Evolutionary conservation across 2,888 invertebrate species (phyloP), one percentile per base, ranked within the genome.

Genomic region (Dexiosoma caninum): DNA sequence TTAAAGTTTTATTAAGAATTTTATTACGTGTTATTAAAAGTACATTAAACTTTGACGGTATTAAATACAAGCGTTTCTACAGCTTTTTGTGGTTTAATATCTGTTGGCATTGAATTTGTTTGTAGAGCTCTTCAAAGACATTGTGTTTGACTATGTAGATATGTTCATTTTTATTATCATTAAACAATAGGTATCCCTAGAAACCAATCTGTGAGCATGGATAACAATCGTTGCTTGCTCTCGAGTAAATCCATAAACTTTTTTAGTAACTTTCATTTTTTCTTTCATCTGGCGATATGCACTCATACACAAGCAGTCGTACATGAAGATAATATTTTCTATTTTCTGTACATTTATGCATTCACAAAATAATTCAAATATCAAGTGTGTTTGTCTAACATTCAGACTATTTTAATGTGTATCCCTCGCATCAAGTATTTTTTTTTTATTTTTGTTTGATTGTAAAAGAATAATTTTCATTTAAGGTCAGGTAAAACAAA

Each of bases 1-100:
- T 37, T 19, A 10, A 49, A 35, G 23, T 53, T 44, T 57, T 66
- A 30, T 21, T 30, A 55, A 44, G 6, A 32, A 3, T 27, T 16
- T 57, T 57, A 27, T 77, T 81, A 77, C 85, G 77, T 75, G 67
- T 85, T 86, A 88, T 87, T 86, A 87, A 87, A 87, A 86, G 88
- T 85, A 86, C 87, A 88, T 87, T 88, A 87, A 87, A 87, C 86
- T 83, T 84, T 77, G 82, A 67, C 59, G 49, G 32, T 16, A 35
- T 3, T n/a, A 27, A 53, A 46, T 6, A 49, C 27, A 19, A 23
- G 51, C 12, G 12, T 57, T 35, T n/a, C 21, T 21, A 35, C 12
- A 10, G 49, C 16, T 57, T 30, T 44, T 5, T 32, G 53, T 42
- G 1, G 7, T 27, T 66, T 23, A 8, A 12, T 51, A 21, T 51